phyloP scores from a whole-genome alignment of 2,797 vertebrate species.

The Mormyrus proboscirostris region DNA sequence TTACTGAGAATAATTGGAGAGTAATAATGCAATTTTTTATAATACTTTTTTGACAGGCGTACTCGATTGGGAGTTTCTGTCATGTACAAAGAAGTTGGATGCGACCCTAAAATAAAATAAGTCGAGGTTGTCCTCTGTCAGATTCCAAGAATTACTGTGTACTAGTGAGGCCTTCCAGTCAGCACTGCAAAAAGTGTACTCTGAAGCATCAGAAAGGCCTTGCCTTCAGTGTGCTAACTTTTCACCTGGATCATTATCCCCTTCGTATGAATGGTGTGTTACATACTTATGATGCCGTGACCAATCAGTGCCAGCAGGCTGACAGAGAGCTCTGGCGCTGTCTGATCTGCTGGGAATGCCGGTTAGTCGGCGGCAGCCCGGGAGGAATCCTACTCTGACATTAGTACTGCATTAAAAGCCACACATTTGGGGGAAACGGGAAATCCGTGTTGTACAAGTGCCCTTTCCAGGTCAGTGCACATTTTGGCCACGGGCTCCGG shows the following conservation, averaged over 20 bases:
- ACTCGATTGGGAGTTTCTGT: neutral
- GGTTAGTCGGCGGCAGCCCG: neutral
- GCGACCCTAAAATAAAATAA: neutral
- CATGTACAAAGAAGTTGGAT: neutral
- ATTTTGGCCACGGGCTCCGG: constrained; percentile 51
- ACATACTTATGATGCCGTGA: neutral
- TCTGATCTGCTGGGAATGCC: constrained; percentile 20
- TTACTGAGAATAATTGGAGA: neutral
- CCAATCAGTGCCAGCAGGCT: neutral
- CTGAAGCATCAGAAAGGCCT: neutral
- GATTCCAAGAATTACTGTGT: neutral
- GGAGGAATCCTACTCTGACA: constrained; percentile 25
- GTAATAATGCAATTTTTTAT: neutral
- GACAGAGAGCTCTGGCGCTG: neutral
- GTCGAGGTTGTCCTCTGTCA: neutral
- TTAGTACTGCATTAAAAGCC: neutral
- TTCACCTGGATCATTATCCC: neutral
- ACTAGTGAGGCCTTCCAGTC: neutral
- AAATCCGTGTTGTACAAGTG: constrained; percentile 62
- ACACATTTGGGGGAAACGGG: constrained; percentile 60
- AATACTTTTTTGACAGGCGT: neutral
- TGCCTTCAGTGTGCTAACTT: neutral
- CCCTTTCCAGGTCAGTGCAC: constrained; percentile 52
- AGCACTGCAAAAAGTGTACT: neutral
- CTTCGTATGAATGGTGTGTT: neutral